Evolutionary conservation across 2,113 vertebrate genomes (phyloP), one percentile per base, ranked within the genome.

Genomic region (Jaculus jaculus): DNA sequence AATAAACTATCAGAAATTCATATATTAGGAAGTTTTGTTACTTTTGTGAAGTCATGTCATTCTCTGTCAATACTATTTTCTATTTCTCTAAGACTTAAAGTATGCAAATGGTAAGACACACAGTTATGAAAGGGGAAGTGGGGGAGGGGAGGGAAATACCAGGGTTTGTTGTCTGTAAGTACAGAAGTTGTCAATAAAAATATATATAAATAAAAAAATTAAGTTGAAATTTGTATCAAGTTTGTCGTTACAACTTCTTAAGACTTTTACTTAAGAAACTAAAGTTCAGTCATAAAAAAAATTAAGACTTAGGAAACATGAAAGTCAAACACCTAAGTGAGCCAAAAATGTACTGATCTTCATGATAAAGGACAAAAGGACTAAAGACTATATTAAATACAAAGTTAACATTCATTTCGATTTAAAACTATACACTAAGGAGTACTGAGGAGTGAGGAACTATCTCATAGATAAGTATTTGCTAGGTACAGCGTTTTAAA

Each of bases 341-440:
- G 24, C 21, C 87, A 37, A 89, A 88, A 80, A 87, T 74, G 18
- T 87, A 75, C 12, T 73, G 28, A 84, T 74, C 63, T 65, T 87
- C 20, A 47, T 80, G 17, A 84, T 4, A 95, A 69, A 75, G 32
- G 24, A 79, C 68, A 3, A 77, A 69, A 84, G 79, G 23, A 86
- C 0, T n/a, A 9, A 69, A 68, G 23, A 90, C 47, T 32, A 32
- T n/a, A 69, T 51, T 61, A 66, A 66, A 86, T 54, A 91, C 32
- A 91, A 93, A 86, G 2, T 54, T 34, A 72, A 86, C 16, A 80
- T 68, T 87, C 26, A 86, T 42, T 85, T 58, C 88, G 69, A 84
- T 61, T 91, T 81, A 85, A 21, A 80, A 92, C 75, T 71, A 63
- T 66, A 82, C 24, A 93, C 23, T 60, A 78, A 3, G 17, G 54